A percentile compares a stretch with the other conserved stretches of the same genome.
phyloP scores from a whole-genome alignment of 2,888 invertebrate genomes.

The Antheraea yamamai region DNA sequence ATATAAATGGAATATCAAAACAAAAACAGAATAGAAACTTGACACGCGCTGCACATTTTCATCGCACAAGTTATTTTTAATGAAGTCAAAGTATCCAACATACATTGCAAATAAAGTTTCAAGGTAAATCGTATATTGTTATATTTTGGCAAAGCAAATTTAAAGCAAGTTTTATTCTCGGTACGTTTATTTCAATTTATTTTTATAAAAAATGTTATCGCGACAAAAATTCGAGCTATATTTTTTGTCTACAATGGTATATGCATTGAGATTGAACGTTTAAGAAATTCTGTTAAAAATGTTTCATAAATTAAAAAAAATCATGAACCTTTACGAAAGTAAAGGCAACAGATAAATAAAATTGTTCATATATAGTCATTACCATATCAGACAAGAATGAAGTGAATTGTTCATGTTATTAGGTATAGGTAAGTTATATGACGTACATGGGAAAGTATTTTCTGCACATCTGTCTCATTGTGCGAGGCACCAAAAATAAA shows the following conservation, averaged over 20 bases:
- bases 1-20: background rate
- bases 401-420: background rate
- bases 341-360: too few species aligned
- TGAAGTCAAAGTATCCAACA: background rate
- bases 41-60: background rate
- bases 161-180: too few species aligned
- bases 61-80: background rate
- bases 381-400: background rate
- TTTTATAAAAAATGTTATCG: too few species aligned
- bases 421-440: background rate
- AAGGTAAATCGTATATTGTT: too few species aligned
- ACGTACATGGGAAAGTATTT: slow-evolving; percentile 73
- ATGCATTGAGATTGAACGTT: too few species aligned
- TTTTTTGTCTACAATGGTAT: too few species aligned
- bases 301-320: too few species aligned
- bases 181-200: too few species aligned
- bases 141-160: too few species aligned
- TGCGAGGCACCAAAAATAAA: slow-evolving; percentile 48
- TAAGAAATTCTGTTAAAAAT: too few species aligned
- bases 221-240: too few species aligned
- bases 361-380: background rate
- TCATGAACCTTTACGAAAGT: too few species aligned
- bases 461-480: slow-evolving; percentile 31
- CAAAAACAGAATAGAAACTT: background rate
- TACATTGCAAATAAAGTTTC: background rate